Base-by-base conservation (phyloP, 2,888 invertebrate genomes). In the Clitarchus hookeri region DNA sequence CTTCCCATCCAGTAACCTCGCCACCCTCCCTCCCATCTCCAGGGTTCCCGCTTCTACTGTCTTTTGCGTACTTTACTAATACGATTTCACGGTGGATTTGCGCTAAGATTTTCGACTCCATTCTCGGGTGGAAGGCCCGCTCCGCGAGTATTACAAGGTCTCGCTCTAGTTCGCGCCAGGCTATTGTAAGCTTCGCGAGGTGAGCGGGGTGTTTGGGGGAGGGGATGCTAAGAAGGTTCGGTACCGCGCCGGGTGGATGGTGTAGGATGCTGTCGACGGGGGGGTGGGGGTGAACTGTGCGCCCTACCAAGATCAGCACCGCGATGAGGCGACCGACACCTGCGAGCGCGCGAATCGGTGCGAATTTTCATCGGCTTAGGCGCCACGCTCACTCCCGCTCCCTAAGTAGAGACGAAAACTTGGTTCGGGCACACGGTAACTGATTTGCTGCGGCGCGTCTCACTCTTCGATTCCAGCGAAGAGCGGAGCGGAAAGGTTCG, bases 11-110 rank as follows among this genome's bases (percentile, higher is more conserved):
- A 36, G 36, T 36, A 36, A 36, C 23, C 82, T 82, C 82, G 16
- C 26, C 12, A 8, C 79, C 79, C 6, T 6, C 19, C 79, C 79
- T 13, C 19, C 79, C 79, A 1, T 16, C 2, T 16, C 53, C 3
- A 12, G 13, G 19, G 53, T 53, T 82, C 82, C 9, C 78, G 36
- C 82, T 82, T 44, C 44, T 82, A 82, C 90, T 91, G 91, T 91
- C 91, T 91, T 91, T 91, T 90, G 91, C 91, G 91, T 91, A 91
- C 91, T 91, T 91, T 91, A 84, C 92, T 94, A 94, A 94, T 93
- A 93, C 93, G 94, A 94, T 94, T 94, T 94, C 93, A 94, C 93
- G 94, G 93, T 92, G 93, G 94, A 94, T 94, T 94, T 93, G 92
- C 93, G 93, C 92, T 93, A 93, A 93, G 94, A 93, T 93, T 93